These are phyloP conservation scores for Bombyx huttoni DNA, from an alignment of 2,888 invertebrate species.

Conservation along the genomic window DNA sequence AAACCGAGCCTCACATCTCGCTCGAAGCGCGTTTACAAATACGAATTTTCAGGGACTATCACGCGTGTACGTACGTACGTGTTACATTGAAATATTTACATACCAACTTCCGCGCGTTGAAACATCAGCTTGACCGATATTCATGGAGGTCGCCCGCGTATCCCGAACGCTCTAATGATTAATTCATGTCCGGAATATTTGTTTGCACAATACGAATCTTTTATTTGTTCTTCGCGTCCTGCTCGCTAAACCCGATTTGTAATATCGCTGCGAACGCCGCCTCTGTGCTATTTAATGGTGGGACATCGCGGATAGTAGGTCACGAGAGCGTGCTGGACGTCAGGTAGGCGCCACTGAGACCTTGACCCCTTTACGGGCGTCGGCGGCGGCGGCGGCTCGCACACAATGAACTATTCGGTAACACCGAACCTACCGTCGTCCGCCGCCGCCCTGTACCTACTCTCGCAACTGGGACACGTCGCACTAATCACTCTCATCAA, in stretches of 20 bases:
- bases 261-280: neutral
- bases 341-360: constrained; percentile 54
- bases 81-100: constrained; percentile 17
- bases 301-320: constrained; percentile 17
- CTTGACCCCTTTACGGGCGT: constrained; percentile 54
- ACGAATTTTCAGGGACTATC: constrained; percentile 38
- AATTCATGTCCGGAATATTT: constrained; percentile 7
- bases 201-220: constrained; percentile 3
- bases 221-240: neutral
- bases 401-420: constrained; percentile 56
- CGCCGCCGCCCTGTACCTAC: constrained; percentile 13
- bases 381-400: constrained; percentile 21
- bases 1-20: constrained; percentile 65
- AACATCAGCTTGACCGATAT: constrained; percentile 12
- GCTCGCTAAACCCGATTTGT: neutral
- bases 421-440: constrained; percentile 39
- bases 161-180: constrained; percentile 5
- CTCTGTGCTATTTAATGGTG: neutral
- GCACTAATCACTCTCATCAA: neutral
- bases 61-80: constrained; percentile 16
- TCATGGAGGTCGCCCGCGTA: constrained; percentile 10
- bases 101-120: constrained; percentile 12
- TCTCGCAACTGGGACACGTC: constrained; percentile 7
- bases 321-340: constrained; percentile 29
- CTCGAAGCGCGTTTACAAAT: constrained; percentile 33